Base-by-base conservation (phyloP, 1,140 invertebrate genomes). In the Eubasilissa regina region DNA sequence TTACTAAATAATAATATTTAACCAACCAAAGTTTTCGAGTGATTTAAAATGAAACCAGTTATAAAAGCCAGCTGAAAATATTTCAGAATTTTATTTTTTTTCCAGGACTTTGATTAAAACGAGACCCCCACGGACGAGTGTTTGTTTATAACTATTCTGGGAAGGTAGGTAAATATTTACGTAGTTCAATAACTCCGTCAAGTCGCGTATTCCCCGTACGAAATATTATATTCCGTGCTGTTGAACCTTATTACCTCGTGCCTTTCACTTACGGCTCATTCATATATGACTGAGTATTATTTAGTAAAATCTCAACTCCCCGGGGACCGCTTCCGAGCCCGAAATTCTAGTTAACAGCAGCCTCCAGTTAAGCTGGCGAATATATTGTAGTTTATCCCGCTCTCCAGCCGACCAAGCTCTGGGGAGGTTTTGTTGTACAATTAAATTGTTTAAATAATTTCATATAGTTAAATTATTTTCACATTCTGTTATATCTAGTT, bases 271-370 rank as follows among this genome's bases (percentile, higher is more conserved):
- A 64, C 17, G 25, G 60, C 60, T 19, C 60, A 64, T 64, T 64
- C 25, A 64, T 64, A 64, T 64, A 64, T 25, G 25, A 25, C 19
- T 25, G 19, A 35, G 60, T 64, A 64, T 64, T 64, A 64, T 64
- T 64, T 64, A n/a, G 60, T 19, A 25, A 64, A 64, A 64, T 35
- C 35, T 13, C 60, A 35, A 64, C 60, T 25, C 60, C 35, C 35
- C 60, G 13, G 35, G 21, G 35, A 44, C 48, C 70, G 47, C 55
- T 58, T 58, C 70, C 15, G 35, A 75, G 47, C 53, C 73, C 73
- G 60, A 75, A 75, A 55, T 75, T 75, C 73, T 58, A 58, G 51
- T 75, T 73, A 75, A 75, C 58, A 75, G 73, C 73, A 58, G 58
- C 73, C 73, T 55, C 43, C 44, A 60, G 48, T 58, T 55, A 45